These are phyloP conservation scores for Cyaniris semiargus DNA, from an alignment of 2,888 invertebrate species.

Conservation along the genomic window DNA sequence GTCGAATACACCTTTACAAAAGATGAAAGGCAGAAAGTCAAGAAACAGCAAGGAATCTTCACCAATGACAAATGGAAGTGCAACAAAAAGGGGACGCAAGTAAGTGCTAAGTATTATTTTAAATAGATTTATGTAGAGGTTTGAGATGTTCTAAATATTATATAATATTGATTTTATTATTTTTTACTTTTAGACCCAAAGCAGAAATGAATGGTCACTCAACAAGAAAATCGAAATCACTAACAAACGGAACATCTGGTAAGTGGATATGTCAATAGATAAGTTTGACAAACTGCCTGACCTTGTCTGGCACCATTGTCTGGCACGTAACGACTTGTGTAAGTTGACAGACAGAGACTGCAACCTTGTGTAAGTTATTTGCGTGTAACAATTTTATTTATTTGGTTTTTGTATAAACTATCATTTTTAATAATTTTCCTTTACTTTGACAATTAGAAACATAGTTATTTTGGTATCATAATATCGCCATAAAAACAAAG, in stretches of 20 bases:
- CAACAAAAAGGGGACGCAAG: constrained; percentile 54
- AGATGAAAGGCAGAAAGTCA: constrained; percentile 56
- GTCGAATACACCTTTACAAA: constrained; percentile 65
- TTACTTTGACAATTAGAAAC: no score
- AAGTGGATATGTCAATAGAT: constrained; percentile 39
- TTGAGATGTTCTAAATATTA: not conserved
- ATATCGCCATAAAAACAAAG: no score
- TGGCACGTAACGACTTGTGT: no score
- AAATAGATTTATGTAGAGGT: not conserved
- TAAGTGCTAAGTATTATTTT: constrained; percentile 44
- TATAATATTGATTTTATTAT: not conserved
- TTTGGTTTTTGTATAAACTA: no score
- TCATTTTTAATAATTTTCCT: no score
- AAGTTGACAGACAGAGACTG: no score
- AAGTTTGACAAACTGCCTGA: not conserved
- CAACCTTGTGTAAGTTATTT: no score
- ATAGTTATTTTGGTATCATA: no score
- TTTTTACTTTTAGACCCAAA: constrained; percentile 59
- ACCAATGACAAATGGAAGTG: constrained; percentile 56
- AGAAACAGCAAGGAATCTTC: constrained; percentile 63
- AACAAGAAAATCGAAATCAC: constrained; percentile 57
- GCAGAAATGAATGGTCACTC: constrained; percentile 54
- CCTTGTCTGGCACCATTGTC: not conserved
- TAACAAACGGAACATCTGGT: constrained; percentile 69
- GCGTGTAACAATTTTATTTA: no score